Percentiles rank a stretch among this genome's conserved stretches.
phyloP scores from a whole-genome alignment of 2,888 invertebrate genomes.

The Deroplatys truncata region DNA sequence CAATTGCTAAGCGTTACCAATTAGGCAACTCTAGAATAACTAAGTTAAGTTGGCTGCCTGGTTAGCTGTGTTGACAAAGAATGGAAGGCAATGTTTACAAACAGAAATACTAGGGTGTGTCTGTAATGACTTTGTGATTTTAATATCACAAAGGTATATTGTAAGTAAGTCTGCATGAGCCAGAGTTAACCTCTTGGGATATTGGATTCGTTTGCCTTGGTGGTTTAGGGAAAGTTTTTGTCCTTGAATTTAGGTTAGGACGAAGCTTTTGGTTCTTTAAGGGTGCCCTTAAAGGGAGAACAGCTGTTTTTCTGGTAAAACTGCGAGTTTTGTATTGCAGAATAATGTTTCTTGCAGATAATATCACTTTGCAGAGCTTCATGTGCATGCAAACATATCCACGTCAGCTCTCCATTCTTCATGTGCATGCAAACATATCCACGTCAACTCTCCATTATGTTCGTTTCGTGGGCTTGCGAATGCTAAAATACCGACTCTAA shows the following conservation, averaged over 20 bases:
- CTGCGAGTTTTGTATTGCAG: not conserved
- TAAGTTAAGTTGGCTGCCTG: not conserved
- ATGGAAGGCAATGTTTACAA: not conserved
- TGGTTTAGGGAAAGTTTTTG: not conserved
- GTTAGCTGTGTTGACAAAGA: not conserved
- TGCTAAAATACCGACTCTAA: not conserved
- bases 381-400: not conserved
- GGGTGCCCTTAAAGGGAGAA: not conserved
- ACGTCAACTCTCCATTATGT: not conserved
- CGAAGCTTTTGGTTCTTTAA: not conserved
- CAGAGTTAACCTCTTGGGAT: not conserved
- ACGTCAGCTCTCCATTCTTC: not conserved
- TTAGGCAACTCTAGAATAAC: not conserved
- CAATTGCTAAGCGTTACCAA: no score
- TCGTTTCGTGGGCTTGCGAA: not conserved
- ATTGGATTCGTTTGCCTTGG: no score
- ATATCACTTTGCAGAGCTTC: not conserved
- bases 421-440: not conserved
- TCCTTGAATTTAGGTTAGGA: not conserved
- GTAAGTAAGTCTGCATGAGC: not conserved
- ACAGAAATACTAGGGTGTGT: not conserved
- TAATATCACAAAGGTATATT: not conserved
- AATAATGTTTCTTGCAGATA: not conserved
- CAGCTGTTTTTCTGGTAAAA: not conserved
- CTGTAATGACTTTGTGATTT: not conserved